phyloP scores from a whole-genome alignment of 23 tunicate genomes.

The Phallusia fumigata region DNA sequence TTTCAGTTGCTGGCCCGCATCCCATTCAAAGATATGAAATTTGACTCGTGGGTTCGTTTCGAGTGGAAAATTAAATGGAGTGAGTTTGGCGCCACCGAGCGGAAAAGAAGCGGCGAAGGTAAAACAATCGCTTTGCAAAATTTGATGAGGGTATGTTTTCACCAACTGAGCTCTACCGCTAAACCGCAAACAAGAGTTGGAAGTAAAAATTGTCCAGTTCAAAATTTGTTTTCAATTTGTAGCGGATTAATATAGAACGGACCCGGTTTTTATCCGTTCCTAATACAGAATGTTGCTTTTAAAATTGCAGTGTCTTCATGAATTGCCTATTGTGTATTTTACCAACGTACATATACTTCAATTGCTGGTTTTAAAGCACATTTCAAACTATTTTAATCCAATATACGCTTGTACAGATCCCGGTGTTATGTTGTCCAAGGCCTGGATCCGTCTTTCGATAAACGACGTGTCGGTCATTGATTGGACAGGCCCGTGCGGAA shows the following conservation, averaged over 20 bases:
- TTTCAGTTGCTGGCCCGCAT: slow-evolving; percentile 23
- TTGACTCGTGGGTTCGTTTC: slow-evolving; percentile 70
- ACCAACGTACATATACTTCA: too few relatives aligned
- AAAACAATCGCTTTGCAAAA: neutral
- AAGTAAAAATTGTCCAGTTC: too few relatives aligned
- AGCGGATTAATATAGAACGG: too few relatives aligned
- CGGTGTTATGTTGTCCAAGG: slow-evolving; percentile 40
- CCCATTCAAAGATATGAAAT: slow-evolving; percentile 37
- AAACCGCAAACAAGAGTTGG: too few relatives aligned
- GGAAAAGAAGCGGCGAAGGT: neutral
- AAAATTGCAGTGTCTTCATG: too few relatives aligned
- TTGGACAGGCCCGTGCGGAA: slow-evolving; percentile 89
- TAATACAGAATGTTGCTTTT: too few relatives aligned
- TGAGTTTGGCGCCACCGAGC: slow-evolving; percentile 25
- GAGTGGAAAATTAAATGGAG: slow-evolving; percentile 91
- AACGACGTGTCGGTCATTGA: slow-evolving; percentile 46
- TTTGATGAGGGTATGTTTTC: too few relatives aligned
- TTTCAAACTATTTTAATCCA: too few relatives aligned
- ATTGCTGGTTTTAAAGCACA: neutral
- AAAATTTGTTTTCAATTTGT: too few relatives aligned
- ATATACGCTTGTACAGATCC: slow-evolving; percentile 24
- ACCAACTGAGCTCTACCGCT: too few relatives aligned
- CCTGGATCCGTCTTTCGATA: slow-evolving; percentile 74
- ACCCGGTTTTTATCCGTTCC: too few relatives aligned
- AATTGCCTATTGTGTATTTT: too few relatives aligned